A percentile compares a stretch with the other conserved stretches of the same genome.
These are phyloP conservation scores for Diarsia mendica DNA, from an alignment of 2,888 invertebrate species.

Conservation along the genomic window DNA sequence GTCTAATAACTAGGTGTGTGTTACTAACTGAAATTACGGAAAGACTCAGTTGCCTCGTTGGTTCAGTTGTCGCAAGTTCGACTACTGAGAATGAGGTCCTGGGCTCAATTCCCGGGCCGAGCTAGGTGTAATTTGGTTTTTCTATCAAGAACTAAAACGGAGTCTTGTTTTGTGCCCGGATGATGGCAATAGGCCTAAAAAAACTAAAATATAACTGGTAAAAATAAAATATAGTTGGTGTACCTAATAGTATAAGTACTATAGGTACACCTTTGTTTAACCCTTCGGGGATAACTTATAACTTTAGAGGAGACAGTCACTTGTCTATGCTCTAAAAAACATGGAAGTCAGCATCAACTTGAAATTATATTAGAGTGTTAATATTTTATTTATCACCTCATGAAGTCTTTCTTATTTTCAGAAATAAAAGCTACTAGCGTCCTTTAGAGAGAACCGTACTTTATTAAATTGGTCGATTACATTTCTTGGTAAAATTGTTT, in stretches of 20 bases:
- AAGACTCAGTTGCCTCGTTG: no score
- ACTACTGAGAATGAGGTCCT: background rate
- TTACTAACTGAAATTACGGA: background rate
- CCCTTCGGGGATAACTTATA: no score
- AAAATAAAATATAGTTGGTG: no score
- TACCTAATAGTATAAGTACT: no score
- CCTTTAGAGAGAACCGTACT: background rate
- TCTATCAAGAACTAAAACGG: background rate
- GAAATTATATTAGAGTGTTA: background rate
- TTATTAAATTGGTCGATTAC: constrained; percentile 2
- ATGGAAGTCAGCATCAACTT: background rate
- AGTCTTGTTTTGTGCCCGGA: no score
- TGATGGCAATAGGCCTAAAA: no score
- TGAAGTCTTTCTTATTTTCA: background rate
- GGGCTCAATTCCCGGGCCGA: background rate
- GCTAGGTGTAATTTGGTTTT: background rate
- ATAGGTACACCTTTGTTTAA: no score
- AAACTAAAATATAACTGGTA: no score
- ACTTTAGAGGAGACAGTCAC: background rate
- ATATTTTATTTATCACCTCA: background rate
- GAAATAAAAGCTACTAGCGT: background rate
- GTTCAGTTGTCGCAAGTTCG: no score
- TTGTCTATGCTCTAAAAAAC: background rate
- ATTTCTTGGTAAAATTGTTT: constrained; percentile 4
- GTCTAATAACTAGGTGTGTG: background rate